Conservation (phyloP, 2,888 invertebrate species). For the Baronia brevicornis region DNA sequence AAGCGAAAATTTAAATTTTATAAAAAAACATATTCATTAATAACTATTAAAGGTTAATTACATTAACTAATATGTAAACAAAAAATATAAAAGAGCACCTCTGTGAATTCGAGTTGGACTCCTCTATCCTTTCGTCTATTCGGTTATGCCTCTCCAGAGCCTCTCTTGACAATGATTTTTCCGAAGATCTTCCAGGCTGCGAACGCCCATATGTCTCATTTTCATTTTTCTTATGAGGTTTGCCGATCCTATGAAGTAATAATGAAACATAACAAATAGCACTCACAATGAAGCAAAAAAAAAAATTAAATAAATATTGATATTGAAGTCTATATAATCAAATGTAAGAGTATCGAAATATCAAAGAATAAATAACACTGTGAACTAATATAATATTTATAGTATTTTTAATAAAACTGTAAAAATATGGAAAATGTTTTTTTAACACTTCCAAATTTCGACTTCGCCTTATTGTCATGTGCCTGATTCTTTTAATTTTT, state of each 20-base stretch:
- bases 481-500: too few relatives aligned
- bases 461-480: too few relatives aligned
- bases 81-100: constrained; percentile 22
- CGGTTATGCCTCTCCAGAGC: constrained; percentile 52
- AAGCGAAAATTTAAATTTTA: too few relatives aligned
- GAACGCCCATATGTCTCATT: constrained; percentile 53
- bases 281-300: too few relatives aligned
- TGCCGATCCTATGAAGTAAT: constrained; percentile 66
- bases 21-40: neutral
- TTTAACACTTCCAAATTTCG: too few relatives aligned
- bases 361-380: too few relatives aligned
- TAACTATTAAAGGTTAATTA: neutral
- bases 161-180: constrained; percentile 64
- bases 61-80: neutral
- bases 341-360: too few relatives aligned
- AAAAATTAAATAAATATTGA: too few relatives aligned
- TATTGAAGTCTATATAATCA: too few relatives aligned
- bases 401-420: neutral
- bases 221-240: constrained; percentile 62
- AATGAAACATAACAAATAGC: constrained; percentile 14
- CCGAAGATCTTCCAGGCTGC: constrained; percentile 62
- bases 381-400: too few relatives aligned
- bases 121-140: constrained; percentile 48
- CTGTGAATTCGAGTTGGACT: constrained; percentile 31
- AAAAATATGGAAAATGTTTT: too few relatives aligned